Evolutionary conservation across 37 sponge, comb jelly and placozoan genomes (phyloP), one percentile per base, ranked within the genome.

Genomic region (Diacarnus erythraeanus): DNA sequence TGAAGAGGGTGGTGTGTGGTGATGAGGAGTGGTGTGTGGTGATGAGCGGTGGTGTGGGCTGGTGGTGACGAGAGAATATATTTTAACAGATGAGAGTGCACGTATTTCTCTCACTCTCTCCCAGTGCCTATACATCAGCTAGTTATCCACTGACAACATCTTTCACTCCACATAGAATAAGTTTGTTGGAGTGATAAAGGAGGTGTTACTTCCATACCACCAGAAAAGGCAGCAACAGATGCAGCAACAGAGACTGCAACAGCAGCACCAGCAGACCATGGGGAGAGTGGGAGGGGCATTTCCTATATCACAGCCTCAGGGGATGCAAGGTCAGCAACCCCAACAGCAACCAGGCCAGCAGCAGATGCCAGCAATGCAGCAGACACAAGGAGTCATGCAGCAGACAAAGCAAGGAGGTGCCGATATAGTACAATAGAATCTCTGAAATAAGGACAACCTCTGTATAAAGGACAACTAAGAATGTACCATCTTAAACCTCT

Each of bases 101-200:
- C 17, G 17, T 54, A 20, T 54, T 10, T 17, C 56, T 17, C 17
- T 17, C 56, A 54, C 17, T 6, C 61, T 17, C 27, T n/a, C 61
- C 9, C 23, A 6, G 4, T 26, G 61, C 61, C 22, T 60, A 25
- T 60, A 60, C 9, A 60, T 60, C 4, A n/a, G 61, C n/a, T 37
- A 57, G 23, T 75, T 57, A 40, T 27, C 6, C 21, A 27, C 36
- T 40, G 70, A 41, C 61, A 33, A 29, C 22, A 22, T 33, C 17
- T 26, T 61, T 37, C 4, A n/a, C 2, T 77, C 10, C 23, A 54
- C 30, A 71, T 44, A 82, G 83, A 64, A 42, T 5, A 82, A 73
- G 54, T 82, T 82, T 82, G 83, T 82, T 0, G n/a, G 59, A 35
- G 83, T 74, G 64, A 34, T 82, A 20, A 74, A 73, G 67, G 74